Conservation (phyloP, 2,888 invertebrate species). For the Eilema griseolum region DNA sequence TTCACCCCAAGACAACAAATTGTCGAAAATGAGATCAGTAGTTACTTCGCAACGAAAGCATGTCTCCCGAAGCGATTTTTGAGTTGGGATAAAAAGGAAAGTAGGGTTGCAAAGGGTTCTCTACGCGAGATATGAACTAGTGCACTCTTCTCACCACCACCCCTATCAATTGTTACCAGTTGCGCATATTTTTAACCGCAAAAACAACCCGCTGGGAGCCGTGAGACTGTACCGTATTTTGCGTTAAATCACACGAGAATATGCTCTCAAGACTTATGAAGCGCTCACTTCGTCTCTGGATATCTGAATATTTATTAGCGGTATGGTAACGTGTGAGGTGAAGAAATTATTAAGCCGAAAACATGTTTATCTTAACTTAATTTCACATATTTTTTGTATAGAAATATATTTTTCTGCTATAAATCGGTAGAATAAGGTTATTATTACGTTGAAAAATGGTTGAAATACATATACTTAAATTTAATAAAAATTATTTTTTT, state of each 20-base stretch:
- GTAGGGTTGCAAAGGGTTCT: constrained; percentile 79
- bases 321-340: constrained; percentile 22
- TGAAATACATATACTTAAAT: not conserved
- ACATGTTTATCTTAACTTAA: not conserved
- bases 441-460: not conserved
- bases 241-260: constrained; percentile 55
- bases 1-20: constrained; percentile 62
- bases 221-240: constrained; percentile 55
- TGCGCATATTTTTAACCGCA: constrained; percentile 80
- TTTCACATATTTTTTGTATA: not conserved
- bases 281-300: constrained; percentile 32
- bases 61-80: constrained; percentile 79
- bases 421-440: not conserved
- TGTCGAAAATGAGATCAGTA: constrained; percentile 77
- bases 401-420: not conserved
- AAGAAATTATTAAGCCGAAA: constrained; percentile 8
- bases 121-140: constrained; percentile 70
- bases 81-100: constrained; percentile 80
- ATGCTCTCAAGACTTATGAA: constrained; percentile 40
- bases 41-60: constrained; percentile 74
- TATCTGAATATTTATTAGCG: constrained; percentile 36
- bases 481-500: not conserved
- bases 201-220: constrained; percentile 61
- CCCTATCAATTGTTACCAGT: constrained; percentile 83
- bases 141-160: constrained; percentile 69